A percentile compares a stretch with the other conserved stretches of the same genome.
Evolutionary conservation across 2,113 vertebrate species (phyloP).

Genomic region (Cygnus buccinator): DNA sequence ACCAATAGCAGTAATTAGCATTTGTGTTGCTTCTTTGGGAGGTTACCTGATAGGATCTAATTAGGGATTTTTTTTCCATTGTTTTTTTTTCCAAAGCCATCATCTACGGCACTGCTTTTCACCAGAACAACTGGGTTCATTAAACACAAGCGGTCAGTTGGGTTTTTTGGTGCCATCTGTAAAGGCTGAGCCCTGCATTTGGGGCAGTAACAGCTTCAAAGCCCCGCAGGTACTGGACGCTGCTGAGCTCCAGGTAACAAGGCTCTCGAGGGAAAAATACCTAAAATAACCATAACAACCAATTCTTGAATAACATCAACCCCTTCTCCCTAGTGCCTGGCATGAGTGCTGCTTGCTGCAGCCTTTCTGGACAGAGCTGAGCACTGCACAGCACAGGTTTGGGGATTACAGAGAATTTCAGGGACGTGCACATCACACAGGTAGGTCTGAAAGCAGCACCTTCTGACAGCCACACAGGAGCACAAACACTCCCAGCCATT

Average conservation of each 20-base stretch:
- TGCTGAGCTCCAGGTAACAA: background rate
- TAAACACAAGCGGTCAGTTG: background rate
- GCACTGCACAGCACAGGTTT: background rate
- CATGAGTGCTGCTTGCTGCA: background rate
- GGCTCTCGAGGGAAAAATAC: background rate
- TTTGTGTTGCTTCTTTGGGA: slow-evolving; percentile 38
- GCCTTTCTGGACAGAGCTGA: background rate
- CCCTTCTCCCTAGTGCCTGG: background rate
- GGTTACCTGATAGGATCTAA: slow-evolving; percentile 68
- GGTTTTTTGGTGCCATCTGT: background rate
- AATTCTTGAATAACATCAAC: background rate
- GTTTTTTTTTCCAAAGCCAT: slow-evolving; percentile 35
- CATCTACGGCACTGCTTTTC: slow-evolving; percentile 32
- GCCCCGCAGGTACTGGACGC: background rate
- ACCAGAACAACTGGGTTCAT: background rate
- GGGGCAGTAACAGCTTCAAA: background rate
- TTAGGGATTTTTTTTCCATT: background rate
- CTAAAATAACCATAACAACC: background rate
- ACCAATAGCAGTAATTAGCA: slow-evolving; percentile 71
- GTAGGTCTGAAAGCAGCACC: background rate
- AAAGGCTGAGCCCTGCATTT: slow-evolving; percentile 1
- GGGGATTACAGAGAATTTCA: background rate
- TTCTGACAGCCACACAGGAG: background rate
- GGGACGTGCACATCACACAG: background rate
- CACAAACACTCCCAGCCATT: background rate